Evolutionary conservation across 2,888 invertebrate genomes (phyloP), one percentile per base, ranked within the genome.

Genomic region (Willowsia nigromaculata): DNA sequence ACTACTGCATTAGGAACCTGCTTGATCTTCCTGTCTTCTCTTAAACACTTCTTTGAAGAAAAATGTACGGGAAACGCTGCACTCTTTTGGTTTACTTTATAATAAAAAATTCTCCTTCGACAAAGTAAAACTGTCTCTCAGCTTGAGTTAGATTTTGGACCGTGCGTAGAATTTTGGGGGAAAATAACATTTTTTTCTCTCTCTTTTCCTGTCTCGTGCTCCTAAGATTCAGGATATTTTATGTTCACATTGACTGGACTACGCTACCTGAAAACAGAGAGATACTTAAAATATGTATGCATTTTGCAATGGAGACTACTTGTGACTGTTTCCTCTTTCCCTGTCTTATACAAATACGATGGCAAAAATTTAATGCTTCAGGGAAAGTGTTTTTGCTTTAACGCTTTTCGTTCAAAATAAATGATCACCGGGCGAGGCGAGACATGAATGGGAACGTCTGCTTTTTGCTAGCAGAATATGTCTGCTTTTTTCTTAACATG

Each of bases 281-380:
- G 33, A 56, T 56, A 30, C 30, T 27, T 30, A 62, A 62, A 62
- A 7, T 62, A 25, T 30, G 11, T 11, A 13, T 62, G 3, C 33
- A 30, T 30, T 15, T 6, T 27, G 59, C 15, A 59, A 59, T 30
- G n/a, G n/a, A n/a, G n/a, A n/a, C n/a, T n/a, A n/a, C n/a, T n/a
- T n/a, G n/a, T n/a, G 15, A 30, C 5, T 13, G 27, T 59, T 59
- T 15, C 11, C 30, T 59, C 5, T 18, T 53, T 1, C 9, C 9
- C n/a, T n/a, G n/a, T 18, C n/a, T 50, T 65, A 37, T 37, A 65
- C n/a, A 27, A 81, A 37, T 37, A 65, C n/a, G 43, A 81, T 30
- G 78, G 43, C 30, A 62, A 81, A 80, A 81, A 81, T 40, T 81
- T 81, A 81, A 59, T 59, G 81, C 59, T 59, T 62, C 43, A 25